Percentiles rank a stretch among this genome's conserved stretches.
Evolutionary conservation across 1,140 invertebrate species (phyloP).

Genomic region (Hycleus phaleratus): DNA sequence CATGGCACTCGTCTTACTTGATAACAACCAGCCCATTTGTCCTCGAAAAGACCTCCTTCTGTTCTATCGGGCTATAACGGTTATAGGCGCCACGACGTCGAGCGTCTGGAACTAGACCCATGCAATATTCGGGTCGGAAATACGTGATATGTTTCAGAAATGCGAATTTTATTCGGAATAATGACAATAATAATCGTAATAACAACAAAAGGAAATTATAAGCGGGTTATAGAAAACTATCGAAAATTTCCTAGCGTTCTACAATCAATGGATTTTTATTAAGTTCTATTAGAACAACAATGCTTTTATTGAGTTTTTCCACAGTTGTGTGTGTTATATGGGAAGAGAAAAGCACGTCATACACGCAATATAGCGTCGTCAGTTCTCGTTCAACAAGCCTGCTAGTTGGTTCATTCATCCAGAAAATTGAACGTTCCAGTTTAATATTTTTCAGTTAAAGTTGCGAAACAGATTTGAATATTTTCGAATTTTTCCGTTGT

Average conservation of each 20-base stretch:
- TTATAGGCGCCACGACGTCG: slow-evolving; percentile 18
- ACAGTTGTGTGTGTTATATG: neutral
- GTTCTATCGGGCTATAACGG: slow-evolving; percentile 10
- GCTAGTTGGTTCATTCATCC: slow-evolving; percentile 17
- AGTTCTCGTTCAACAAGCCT: slow-evolving; percentile 17
- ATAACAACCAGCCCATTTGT: slow-evolving; percentile 16
- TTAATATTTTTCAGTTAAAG: too few relatives aligned
- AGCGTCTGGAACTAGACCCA: slow-evolving; percentile 18
- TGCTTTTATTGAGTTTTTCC: neutral
- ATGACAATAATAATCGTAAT: neutral
- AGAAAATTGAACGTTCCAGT: slow-evolving; percentile 12
- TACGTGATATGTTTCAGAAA: slow-evolving; percentile 12
- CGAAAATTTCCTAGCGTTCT: too few relatives aligned
- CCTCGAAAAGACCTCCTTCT: slow-evolving; percentile 10
- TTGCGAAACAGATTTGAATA: too few relatives aligned
- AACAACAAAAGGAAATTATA: too few relatives aligned
- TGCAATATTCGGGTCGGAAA: slow-evolving; percentile 15
- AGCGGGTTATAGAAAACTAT: too few relatives aligned
- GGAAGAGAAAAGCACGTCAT: slow-evolving; percentile 4
- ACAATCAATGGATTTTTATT: neutral
- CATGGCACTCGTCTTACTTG: slow-evolving; percentile 8
- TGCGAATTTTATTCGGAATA: slow-evolving; percentile 2
- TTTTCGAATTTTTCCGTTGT: too few relatives aligned
- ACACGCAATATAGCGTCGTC: slow-evolving; percentile 11
- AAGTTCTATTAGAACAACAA: neutral